Conservation (phyloP, 2,797 vertebrate genomes). For the Streptopelia turtur region DNA sequence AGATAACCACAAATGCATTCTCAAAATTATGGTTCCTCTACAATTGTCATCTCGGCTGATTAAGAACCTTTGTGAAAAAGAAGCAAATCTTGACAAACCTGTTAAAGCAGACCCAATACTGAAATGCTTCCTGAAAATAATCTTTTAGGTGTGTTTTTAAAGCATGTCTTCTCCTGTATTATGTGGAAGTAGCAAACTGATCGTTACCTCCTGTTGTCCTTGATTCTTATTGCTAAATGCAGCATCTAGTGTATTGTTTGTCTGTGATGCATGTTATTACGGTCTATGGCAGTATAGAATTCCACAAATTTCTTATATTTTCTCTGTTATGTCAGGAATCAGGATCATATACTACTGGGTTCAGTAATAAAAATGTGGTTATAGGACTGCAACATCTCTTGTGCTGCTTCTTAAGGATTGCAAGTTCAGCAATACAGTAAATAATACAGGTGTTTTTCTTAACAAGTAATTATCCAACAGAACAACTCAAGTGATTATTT, state of each 20-base stretch:
- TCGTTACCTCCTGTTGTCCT: neutral
- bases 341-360: neutral
- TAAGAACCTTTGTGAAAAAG: neutral
- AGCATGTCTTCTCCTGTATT: neutral
- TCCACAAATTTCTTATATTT: neutral
- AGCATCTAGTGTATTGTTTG: neutral
- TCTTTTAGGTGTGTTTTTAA: neutral
- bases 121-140: neutral
- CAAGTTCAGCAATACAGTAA: neutral
- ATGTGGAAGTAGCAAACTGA: neutral
- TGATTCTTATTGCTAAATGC: neutral
- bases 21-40: neutral
- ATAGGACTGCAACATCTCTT: neutral
- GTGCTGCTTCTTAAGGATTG: neutral
- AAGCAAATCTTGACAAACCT: neutral
- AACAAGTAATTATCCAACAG: neutral
- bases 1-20: constrained; percentile 46
- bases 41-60: neutral
- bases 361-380: neutral
- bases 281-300: neutral
- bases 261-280: neutral
- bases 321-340: neutral
- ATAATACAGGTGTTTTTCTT: neutral
- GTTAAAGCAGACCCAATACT: neutral
- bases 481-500: neutral